Base-by-base conservation (phyloP, 2,888 invertebrate genomes). In the Ligdia adustata region DNA sequence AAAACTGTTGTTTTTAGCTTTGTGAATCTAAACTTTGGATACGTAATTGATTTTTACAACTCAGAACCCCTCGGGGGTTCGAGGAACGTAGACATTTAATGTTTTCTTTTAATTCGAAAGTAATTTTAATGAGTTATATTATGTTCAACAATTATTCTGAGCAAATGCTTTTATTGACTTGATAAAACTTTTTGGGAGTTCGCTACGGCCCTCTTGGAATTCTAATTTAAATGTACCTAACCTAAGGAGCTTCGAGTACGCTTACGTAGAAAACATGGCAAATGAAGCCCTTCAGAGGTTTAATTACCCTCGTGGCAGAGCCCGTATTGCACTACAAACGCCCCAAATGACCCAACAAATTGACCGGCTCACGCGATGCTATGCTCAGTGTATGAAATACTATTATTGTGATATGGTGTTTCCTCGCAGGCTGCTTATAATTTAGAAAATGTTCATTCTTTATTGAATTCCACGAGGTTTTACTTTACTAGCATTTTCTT, bases 291-390 rank as follows among this genome's bases (percentile, higher is more conserved):
- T 80, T 72, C 73, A 72, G 67, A 64, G 70, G 79, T 85, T 85
- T 86, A 88, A 87, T 88, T 86, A 82, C 81, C 75, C 68, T 73
- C 69, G 74, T 69, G 64, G 64, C 64, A 62, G 61, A 68, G 72
- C 82, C 84, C 85, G 78, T 82, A 82, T 80, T 78, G 79, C 70
- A 72, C 73, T 69, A 54, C 56, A 69, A 57, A 69, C 69, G 75
- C 79, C 76, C 72, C 77, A 79, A 87, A 82, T 82, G 84, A 84
- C 79, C 81, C 73, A 74, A 79, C 85, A 87, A 89, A 88, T 87
- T 89, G 84, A 84, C 78, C 75, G 73, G 70, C 74, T 69, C 89
- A 89, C 88, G 89, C 89, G 75, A 89, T 78, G 62, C 67, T 73
- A 72, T 61, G 66, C 70, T 75, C 69, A 44, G 34, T 60, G 39